Percentiles rank a stretch among this genome's conserved stretches.
These are phyloP conservation scores for Platichthys stellatus DNA, from an alignment of 2,113 vertebrate species.

Conservation along the genomic window DNA sequence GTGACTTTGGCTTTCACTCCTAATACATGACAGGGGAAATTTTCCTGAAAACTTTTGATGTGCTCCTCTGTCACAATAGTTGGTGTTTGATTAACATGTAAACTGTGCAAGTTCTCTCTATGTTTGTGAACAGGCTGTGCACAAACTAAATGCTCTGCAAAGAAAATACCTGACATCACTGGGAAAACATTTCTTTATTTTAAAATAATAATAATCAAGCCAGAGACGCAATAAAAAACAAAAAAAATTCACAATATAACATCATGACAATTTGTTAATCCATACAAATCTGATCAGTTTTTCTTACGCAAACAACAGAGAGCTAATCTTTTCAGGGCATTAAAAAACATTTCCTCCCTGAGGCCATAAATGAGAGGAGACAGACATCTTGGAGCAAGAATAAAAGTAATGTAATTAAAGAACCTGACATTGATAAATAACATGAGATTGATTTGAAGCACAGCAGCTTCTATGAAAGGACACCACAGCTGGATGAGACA, in stretches of 20 bases:
- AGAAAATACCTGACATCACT: slow-evolving; percentile 77
- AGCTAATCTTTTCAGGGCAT: slow-evolving; percentile 24
- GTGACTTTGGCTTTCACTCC: too few species aligned
- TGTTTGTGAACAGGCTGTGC: slow-evolving; percentile 75
- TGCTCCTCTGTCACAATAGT: background rate
- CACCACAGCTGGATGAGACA: slow-evolving; percentile 50
- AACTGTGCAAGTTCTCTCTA: background rate
- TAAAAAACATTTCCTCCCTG: slow-evolving; percentile 54
- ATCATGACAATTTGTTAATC: background rate
- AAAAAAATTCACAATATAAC: background rate
- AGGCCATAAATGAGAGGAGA: slow-evolving; percentile 18
- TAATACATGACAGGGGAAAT: too few species aligned
- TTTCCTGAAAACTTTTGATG: background rate
- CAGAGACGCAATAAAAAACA: background rate
- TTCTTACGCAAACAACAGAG: background rate
- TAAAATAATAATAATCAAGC: too few species aligned
- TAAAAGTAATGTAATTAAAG: too few species aligned
- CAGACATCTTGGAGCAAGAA: too few species aligned
- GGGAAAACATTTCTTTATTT: slow-evolving; percentile 56
- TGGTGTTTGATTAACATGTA: background rate
- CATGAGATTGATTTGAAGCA: too few species aligned
- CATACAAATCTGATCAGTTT: background rate
- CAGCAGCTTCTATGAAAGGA: slow-evolving; percentile 56
- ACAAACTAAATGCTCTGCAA: slow-evolving; percentile 81
- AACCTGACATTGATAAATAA: too few species aligned